Base-by-base conservation (phyloP, 2,888 invertebrate genomes). In the Drosophila anomalata region DNA sequence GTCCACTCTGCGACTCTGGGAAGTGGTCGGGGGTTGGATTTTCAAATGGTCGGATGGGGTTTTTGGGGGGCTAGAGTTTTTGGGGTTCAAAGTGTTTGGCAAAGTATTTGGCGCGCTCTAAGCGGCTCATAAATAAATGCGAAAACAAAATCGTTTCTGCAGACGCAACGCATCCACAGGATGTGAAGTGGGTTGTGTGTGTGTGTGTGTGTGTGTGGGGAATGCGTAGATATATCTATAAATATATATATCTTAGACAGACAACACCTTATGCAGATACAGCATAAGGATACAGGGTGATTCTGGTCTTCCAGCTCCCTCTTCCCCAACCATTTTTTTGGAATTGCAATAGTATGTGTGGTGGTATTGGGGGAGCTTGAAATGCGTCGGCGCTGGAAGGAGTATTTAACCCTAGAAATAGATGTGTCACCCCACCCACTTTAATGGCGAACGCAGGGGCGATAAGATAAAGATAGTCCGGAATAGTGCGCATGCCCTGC, bases 41-140 rank as follows among this genome's bases (percentile, higher is more conserved):
- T 39, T 51, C 33, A 39, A 20, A 31, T 12, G 22, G 9, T 50
- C 12, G 44, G 8, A 0, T 33, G 31, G 9, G 9, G 33, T 42
- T 24, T 56, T 17, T 17, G 17, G 31, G 46, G 31, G 33, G 42
- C 46, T 55, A 42, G 51, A 50, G 53, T 50, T 52, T 29, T 60
- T 57, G 62, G 75, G 78, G 77, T 81, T 86, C 87, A 86, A 83
- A 83, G 82, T 80, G 84, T 80, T 82, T 73, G 73, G 53, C 59
- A 58, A 73, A 73, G 73, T 73, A 73, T 73, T 73, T 83, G 84
- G 78, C 77, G 81, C 81, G 77, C 78, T 86, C 77, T 86, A 83
- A 83, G 87, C 82, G 87, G 66, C 80, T 83, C 82, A 83, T 83
- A 83, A 83, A 83, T 83, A 83, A 83, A 86, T 83, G 81, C 78